Evolutionary conservation across 2,888 invertebrate species (phyloP), one percentile per base, ranked within the genome.

Genomic region (Eledona agricola): DNA sequence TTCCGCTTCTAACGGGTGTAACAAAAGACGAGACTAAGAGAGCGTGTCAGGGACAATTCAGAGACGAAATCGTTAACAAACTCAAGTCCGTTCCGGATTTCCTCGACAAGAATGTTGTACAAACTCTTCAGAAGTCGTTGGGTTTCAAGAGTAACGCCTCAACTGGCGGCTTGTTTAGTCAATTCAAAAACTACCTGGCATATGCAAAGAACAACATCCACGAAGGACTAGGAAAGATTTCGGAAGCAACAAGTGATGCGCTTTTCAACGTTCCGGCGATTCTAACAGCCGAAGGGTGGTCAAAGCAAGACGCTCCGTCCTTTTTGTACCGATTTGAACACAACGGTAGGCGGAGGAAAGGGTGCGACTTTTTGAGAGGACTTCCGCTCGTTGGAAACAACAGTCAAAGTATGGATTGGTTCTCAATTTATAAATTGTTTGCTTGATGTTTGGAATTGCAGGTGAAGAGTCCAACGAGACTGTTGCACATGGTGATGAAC

Each of bases 271-370:
- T 87, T 38, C 90, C 90, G 1, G 88, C 88, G 1, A 87, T 86
- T 68, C 75, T 88, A 34, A 87, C 86, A 2, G 85, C 85, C 0
- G 79, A 84, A 56, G 78, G 83, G n/a, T 90, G 90, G 90, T 71
- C 78, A 0, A 83, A 84, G 52, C 74, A 78, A 31, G 76, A 79
- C 1, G 82, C 84, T 0, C 81, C 85, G 0, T 82, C 88, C 0
- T 89, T 80, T 69, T 78, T 90, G 40, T 90, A 90, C 72, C 85
- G 87, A 67, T 90, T 90, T 69, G 89, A 90, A 61, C 85, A 89
- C 62, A 75, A 79, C 4, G 85, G 87, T 1, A 83, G 83, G 58
- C 78, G 80, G 11, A 82, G 80, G 51, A 81, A 81, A 54, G 88
- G 87, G 1, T 78, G 80, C 4, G 77, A 81, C 54, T 88, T 90